Evolutionary conservation across 2,797 vertebrate species (phyloP), one percentile per base, ranked within the genome.

Genomic region (Poecilia velifera): DNA sequence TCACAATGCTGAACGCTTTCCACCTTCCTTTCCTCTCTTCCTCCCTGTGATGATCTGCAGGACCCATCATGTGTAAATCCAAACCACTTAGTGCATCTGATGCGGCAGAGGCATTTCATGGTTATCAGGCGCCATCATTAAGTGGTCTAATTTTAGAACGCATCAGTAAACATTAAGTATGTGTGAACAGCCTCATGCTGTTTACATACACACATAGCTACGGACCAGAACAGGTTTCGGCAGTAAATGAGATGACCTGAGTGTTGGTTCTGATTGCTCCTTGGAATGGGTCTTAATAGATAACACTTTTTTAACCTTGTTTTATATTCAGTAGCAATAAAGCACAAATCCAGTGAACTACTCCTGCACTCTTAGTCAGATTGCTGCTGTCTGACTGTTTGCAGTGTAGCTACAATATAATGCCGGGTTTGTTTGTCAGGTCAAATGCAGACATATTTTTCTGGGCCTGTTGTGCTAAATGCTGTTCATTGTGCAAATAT

Each of bases 91-190:
- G 77, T 76, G 78, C 79, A 82, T 80, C 75, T 43, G 72, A 82
- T 78, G 76, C 83, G 53, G 88, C 86, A 43, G 82, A 90, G 85
- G 73, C 77, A 86, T 86, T 88, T 92, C 87, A 90, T 76, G 85
- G 80, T 88, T 88, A 87, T 91, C 90, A 85, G 77, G 84, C 86
- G 36, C 79, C 57, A 45, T 88, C 87, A 87, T 89, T 89, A 84
- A 73, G 76, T 53, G 2, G 74, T 87, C 86, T 91, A 91, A 94
- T 91, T 93, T 93, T 91, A 90, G 86, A 85, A 79, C 74, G 72
- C 57, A 49, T 85, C 80, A 51, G n/a, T 55, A 73, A 85, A 82
- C 86, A 74, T 79, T 46, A 66, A 66, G 64, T 76, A 83, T 76
- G 87, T 78, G 62, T 83, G 84, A 87, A 79, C 82, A 82, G 81